phyloP scores from a whole-genome alignment of 1,140 invertebrate genomes.

The Drosophila auraria region DNA sequence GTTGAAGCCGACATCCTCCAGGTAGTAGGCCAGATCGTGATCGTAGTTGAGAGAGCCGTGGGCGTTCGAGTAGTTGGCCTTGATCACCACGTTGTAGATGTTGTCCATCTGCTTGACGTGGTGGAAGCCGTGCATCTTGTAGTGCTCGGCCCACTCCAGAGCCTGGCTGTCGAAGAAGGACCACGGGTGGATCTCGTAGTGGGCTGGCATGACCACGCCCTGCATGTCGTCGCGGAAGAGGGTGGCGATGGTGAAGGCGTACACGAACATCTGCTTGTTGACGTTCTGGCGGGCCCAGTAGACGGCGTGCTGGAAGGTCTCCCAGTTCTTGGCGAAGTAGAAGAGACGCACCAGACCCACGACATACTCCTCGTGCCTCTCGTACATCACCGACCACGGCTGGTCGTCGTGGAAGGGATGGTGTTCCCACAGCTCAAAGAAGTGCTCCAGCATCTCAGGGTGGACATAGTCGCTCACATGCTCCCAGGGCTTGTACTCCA shows the following conservation, averaged over 20 bases:
- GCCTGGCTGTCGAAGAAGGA: conserved; percentile 87
- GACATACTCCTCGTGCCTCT: conserved; percentile 86
- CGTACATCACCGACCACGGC: conserved; percentile 86
- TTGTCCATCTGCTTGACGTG: conserved; percentile 86
- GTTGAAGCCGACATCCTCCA: conserved; percentile 90
- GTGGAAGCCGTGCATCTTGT: conserved; percentile 87
- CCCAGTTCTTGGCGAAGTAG: conserved; percentile 88
- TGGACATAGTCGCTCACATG: conserved; percentile 85
- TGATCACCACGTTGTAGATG: conserved; percentile 85
- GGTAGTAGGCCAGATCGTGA: conserved; percentile 88
- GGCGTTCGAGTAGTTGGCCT: conserved; percentile 87
- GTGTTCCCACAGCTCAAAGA: conserved; percentile 85
- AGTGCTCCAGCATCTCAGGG: conserved; percentile 85
- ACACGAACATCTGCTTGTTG: conserved; percentile 88
- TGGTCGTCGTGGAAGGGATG: conserved; percentile 86
- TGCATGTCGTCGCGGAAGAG: conserved; percentile 87
- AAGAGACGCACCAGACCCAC: conserved; percentile 87
- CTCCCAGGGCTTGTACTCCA: conserved; percentile 81
- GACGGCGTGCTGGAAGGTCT: conserved; percentile 88
- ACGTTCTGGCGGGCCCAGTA: conserved; percentile 87
- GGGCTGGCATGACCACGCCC: conserved; percentile 87
- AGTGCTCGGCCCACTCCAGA: conserved; percentile 86
- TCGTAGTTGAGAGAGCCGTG: conserved; percentile 85
- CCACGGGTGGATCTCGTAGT: conserved; percentile 89
- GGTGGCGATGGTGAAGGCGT: conserved; percentile 87